Percentiles rank a stretch among this genome's conserved stretches.
phyloP scores from a whole-genome alignment of 1,140 invertebrate genomes.

The Ceratosolen fusciceps region DNA sequence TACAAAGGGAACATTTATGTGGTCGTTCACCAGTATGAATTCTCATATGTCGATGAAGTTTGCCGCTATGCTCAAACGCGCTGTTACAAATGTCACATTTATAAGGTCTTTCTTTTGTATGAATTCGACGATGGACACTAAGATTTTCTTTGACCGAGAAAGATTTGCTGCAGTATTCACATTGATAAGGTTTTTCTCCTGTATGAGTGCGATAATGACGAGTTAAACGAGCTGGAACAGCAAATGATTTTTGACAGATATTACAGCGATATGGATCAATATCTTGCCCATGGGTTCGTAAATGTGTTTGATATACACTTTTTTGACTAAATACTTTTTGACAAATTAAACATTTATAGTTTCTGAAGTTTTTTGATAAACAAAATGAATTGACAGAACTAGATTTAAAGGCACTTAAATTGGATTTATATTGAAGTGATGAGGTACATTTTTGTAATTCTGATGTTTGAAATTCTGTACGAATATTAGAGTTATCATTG shows the following conservation, averaged over 20 bases:
- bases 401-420: conserved; percentile 18
- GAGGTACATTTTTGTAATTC: background rate
- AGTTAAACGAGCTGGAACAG: conserved; percentile 90
- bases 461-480: background rate
- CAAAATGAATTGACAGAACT: background rate
- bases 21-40: conserved; percentile 94
- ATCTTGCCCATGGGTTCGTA: conserved; percentile 75
- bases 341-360: conserved; percentile 74
- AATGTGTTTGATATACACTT: conserved; percentile 74
- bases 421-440: conserved; percentile 16
- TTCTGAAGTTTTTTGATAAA: conserved; percentile 48
- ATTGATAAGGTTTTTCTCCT: conserved; percentile 88
- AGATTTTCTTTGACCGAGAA: conserved; percentile 94
- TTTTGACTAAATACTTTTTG: conserved; percentile 76
- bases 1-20: conserved; percentile 93
- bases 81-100: conserved; percentile 91
- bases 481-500: conserved; percentile 2
- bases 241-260: conserved; percentile 92
- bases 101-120: conserved; percentile 88
- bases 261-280: conserved; percentile 87
- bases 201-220: conserved; percentile 93
- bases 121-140: conserved; percentile 91
- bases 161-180: conserved; percentile 92
- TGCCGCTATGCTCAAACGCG: conserved; percentile 93
- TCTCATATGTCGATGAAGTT: conserved; percentile 92